A percentile compares a stretch with the other conserved stretches of the same genome.
Evolutionary conservation across 2,113 vertebrate species (phyloP).

Genomic region (Anthoscopus minutus): DNA sequence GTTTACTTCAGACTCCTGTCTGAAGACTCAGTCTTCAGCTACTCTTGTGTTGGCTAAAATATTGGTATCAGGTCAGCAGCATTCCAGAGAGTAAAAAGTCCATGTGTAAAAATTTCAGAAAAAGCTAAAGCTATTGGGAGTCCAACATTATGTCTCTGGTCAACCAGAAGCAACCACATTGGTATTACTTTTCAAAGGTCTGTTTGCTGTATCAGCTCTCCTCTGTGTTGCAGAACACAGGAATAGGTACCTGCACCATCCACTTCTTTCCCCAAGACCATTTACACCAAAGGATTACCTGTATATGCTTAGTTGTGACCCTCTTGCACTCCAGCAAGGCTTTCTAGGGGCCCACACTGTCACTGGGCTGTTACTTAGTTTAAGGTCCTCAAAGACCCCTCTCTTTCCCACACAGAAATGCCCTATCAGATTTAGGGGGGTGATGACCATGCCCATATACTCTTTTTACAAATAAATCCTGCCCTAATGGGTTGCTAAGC

Average conservation of each 20-base stretch:
- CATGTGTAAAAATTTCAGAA: no score
- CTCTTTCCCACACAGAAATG: neutral
- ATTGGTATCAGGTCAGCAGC: neutral
- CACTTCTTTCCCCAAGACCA: neutral
- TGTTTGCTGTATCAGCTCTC: neutral
- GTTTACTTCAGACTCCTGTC: neutral
- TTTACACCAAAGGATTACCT: neutral
- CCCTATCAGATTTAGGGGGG: no score
- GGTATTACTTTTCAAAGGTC: neutral
- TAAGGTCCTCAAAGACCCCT: neutral
- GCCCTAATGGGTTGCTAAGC: fast-evolving
- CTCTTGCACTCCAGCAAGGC: neutral
- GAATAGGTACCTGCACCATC: neutral
- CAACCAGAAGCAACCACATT: neutral
- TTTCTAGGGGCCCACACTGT: neutral
- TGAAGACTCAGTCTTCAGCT: neutral
- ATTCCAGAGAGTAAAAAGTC: no score
- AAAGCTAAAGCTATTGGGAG: neutral
- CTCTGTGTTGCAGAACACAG: neutral
- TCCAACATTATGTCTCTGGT: neutral
- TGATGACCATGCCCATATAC: no score
- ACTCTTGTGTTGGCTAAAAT: neutral
- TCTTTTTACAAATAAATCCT: neutral
- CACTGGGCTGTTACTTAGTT: neutral
- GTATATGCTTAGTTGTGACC: fast-evolving